A percentile compares a stretch with the other conserved stretches of the same genome.
phyloP scores from a whole-genome alignment of 2,797 vertebrate genomes.

The Thaleichthys pacificus region DNA sequence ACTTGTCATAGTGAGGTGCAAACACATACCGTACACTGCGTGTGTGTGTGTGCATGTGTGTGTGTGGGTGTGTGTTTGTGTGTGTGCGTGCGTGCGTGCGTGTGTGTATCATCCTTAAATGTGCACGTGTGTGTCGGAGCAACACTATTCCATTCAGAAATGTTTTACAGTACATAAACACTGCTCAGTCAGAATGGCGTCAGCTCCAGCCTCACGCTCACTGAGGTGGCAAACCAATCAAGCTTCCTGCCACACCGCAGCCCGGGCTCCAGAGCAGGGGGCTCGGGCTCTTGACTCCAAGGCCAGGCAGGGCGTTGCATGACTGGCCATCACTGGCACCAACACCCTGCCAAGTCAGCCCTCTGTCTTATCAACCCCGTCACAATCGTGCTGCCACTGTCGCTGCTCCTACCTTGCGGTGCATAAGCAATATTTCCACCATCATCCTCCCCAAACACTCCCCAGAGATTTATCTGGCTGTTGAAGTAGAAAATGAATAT shows the following conservation, averaged over 20 bases:
- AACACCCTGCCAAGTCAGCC: constrained; percentile 35
- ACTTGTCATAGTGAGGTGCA: too few relatives aligned
- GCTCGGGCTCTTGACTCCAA: constrained; percentile 57
- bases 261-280: constrained; percentile 64
- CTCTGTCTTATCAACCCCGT: constrained; percentile 62
- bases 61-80: constrained; percentile 3
- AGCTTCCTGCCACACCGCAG: constrained; percentile 42
- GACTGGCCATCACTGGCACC: constrained; percentile 65
- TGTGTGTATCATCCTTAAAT: background rate
- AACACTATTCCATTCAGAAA: background rate
- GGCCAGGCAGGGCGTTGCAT: constrained; percentile 68
- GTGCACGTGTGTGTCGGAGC: constrained; percentile 18
- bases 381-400: constrained; percentile 78
- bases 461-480: constrained; percentile 98
- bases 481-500: constrained; percentile 99
- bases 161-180: constrained; percentile 41
- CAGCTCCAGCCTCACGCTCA: constrained; percentile 49
- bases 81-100: background rate
- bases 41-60: constrained; percentile 17
- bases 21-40: background rate
- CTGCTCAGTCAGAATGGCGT: constrained; percentile 41
- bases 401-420: constrained; percentile 83
- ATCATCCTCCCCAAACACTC: constrained; percentile 82
- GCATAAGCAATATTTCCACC: constrained; percentile 97
- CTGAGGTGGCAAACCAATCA: constrained; percentile 45